Conservation (phyloP, 2,113 vertebrate genomes). For the Scartelaos histophorus region DNA sequence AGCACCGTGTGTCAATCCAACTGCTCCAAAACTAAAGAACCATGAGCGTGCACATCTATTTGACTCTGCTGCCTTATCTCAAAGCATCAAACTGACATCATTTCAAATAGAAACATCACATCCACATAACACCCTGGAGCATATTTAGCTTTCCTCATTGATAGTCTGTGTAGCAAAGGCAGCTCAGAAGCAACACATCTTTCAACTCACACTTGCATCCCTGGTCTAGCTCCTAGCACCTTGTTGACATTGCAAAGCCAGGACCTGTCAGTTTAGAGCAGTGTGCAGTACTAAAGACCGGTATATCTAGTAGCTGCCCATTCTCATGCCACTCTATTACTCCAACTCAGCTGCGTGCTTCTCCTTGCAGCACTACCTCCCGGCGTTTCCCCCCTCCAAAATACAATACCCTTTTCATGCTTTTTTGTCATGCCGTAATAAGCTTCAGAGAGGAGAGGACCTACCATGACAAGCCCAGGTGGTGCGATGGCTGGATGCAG, state of each 20-base stretch:
- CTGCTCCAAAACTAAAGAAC: slow-evolving; percentile 14
- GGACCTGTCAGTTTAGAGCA: slow-evolving; percentile 49
- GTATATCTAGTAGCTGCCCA: slow-evolving; percentile 61
- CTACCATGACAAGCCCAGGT: slow-evolving; percentile 64
- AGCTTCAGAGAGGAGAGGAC: slow-evolving; percentile 45
- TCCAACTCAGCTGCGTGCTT: slow-evolving; percentile 52
- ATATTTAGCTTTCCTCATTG: slow-evolving; percentile 22
- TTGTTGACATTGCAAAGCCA: slow-evolving; percentile 33
- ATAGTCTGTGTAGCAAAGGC: slow-evolving; percentile 13
- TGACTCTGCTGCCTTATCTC: slow-evolving; percentile 20
- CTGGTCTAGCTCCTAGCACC: slow-evolving; percentile 17
- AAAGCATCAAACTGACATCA: slow-evolving; percentile 44
- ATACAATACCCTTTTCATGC: slow-evolving; percentile 36
- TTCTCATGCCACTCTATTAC: slow-evolving; percentile 46
- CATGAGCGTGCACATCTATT: slow-evolving; percentile 10
- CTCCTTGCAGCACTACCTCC: slow-evolving; percentile 39
- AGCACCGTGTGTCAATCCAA: slow-evolving; percentile 10
- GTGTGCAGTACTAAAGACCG: slow-evolving; percentile 46
- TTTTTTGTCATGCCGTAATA: slow-evolving; percentile 61
- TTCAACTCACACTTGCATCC: slow-evolving; percentile 31
- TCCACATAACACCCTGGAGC: slow-evolving; percentile 42
- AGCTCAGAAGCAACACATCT: slow-evolving; percentile 23
- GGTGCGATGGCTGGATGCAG: slow-evolving; percentile 56
- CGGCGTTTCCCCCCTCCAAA: slow-evolving; percentile 29
- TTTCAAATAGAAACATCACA: slow-evolving; percentile 26